These are phyloP conservation scores for Alexandromys fortis DNA, from an alignment of 2,113 vertebrate genomes.

Conservation along the genomic window DNA sequence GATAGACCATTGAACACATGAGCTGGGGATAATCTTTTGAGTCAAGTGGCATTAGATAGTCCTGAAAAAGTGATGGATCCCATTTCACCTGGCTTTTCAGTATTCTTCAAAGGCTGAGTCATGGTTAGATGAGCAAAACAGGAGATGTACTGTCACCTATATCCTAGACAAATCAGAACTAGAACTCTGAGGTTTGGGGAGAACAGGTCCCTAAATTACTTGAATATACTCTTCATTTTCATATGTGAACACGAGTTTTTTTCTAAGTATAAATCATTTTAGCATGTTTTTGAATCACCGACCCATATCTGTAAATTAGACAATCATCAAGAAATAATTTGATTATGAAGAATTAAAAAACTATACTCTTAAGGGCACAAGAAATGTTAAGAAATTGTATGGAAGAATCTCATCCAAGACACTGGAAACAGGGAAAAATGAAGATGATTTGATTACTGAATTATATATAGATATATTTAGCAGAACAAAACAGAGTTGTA, in stretches of 20 bases:
- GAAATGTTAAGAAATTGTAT: slow-evolving; percentile 26
- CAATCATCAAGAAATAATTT: background rate
- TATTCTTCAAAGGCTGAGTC: slow-evolving; percentile 30
- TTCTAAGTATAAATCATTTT: slow-evolving; percentile 14
- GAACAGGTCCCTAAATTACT: background rate
- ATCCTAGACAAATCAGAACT: background rate
- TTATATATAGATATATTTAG: slow-evolving; percentile 46
- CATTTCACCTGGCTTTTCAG: slow-evolving; percentile 31
- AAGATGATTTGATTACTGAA: slow-evolving; percentile 55
- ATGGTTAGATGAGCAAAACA: slow-evolving; percentile 24
- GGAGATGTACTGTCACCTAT: background rate
- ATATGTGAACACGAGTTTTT: background rate
- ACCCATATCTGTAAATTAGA: background rate
- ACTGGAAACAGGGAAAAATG: background rate
- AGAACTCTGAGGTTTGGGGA: background rate
- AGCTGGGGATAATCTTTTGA: slow-evolving; percentile 45
- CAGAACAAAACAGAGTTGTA: background rate
- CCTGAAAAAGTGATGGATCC: background rate
- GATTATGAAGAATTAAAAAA: background rate
- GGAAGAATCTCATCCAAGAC: slow-evolving; percentile 39
- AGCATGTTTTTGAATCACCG: background rate
- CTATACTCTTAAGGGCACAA: background rate
- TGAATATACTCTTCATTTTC: slow-evolving; percentile 18
- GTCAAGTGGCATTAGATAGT: background rate
- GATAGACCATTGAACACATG: background rate